Conservation (phyloP, 2,113 vertebrate species). For the Chauna torquata region DNA sequence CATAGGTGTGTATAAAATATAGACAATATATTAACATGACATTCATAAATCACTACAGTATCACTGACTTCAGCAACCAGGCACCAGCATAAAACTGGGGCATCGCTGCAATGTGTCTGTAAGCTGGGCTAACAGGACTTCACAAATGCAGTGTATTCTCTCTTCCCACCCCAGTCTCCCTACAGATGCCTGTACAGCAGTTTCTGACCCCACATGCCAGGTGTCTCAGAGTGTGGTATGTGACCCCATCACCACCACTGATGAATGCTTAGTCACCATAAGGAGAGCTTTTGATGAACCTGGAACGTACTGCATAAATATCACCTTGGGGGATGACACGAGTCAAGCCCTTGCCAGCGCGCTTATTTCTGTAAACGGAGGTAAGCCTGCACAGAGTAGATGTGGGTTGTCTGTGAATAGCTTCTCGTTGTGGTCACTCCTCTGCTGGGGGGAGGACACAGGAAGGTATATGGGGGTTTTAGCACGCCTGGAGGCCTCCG, state of each 20-base stretch:
- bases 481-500: not conserved
- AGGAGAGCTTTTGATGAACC: conserved; percentile 82
- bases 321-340: conserved; percentile 83
- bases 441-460: not conserved
- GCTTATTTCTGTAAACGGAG: conserved; percentile 81
- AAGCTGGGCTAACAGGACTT: not conserved
- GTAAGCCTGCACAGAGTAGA: conserved; percentile 52
- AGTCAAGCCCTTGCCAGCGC: conserved; percentile 85
- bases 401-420: rapidly evolving
- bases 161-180: conserved; percentile 76
- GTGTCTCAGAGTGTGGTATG: conserved; percentile 78
- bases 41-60: not conserved
- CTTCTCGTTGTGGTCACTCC: not conserved
- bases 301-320: conserved; percentile 92
- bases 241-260: conserved; percentile 60
- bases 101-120: not conserved
- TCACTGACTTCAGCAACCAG: not conserved
- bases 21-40: not conserved
- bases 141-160: not conserved
- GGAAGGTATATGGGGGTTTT: not conserved
- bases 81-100: not conserved
- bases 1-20: not conserved
- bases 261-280: conserved; percentile 81
- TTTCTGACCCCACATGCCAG: conserved; percentile 86
- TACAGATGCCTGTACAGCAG: conserved; percentile 87